These are phyloP conservation scores for Dromococcyx pavoninus DNA, from an alignment of 2,797 vertebrate species.

Conservation along the genomic window DNA sequence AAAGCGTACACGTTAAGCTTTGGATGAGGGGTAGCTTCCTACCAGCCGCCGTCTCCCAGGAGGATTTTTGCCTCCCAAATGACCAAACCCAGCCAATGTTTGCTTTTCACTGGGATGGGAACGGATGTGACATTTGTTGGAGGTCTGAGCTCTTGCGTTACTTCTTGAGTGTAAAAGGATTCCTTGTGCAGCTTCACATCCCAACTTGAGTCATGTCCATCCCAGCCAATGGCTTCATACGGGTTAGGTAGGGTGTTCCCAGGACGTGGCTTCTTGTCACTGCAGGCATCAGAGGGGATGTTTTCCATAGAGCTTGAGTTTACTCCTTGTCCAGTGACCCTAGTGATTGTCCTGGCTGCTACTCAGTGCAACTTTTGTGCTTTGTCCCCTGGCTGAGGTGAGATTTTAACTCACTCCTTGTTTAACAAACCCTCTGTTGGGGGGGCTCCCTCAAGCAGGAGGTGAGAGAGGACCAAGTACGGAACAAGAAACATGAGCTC, in stretches of 20 bases:
- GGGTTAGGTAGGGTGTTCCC: not conserved
- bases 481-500: not conserved
- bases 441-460: not conserved
- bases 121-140: fast-evolving
- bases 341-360: fast-evolving
- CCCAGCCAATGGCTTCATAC: fast-evolving
- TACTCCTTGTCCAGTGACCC: not conserved
- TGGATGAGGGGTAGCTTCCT: not conserved
- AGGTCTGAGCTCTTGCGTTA: not conserved
- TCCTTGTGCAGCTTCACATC: not conserved
- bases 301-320: not conserved
- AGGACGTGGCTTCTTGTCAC: not conserved
- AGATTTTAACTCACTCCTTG: not conserved
- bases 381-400: not conserved
- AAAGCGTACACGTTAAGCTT: not conserved
- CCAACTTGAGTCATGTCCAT: fast-evolving
- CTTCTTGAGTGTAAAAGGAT: not conserved
- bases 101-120: not conserved
- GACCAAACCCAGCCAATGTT: not conserved
- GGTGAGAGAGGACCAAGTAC: not conserved
- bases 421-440: not conserved
- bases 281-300: not conserved
- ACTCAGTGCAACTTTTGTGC: not conserved
- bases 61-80: not conserved
- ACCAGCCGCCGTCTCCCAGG: not conserved